phyloP scores from a whole-genome alignment of 1,140 invertebrate species.

The Lineus longissimus region DNA sequence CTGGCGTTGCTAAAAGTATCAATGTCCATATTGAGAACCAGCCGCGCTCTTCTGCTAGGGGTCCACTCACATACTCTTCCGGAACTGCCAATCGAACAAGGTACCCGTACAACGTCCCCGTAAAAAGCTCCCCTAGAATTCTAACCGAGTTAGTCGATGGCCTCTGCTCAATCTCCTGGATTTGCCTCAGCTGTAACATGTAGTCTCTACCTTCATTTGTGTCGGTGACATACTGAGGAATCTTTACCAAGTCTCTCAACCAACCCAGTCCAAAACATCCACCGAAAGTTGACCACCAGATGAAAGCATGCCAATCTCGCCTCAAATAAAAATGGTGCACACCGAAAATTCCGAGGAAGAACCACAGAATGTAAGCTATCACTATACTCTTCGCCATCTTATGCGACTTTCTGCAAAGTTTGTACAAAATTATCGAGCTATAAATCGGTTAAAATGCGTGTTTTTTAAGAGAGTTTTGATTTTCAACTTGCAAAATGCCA shows the following conservation, averaged over 20 bases:
- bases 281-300: conserved; percentile 81
- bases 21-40: conserved; percentile 7
- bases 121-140: conserved; percentile 71
- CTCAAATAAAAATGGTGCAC: conserved; percentile 87
- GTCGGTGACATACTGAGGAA: conserved; percentile 82
- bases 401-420: no score
- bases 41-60: conserved; percentile 16
- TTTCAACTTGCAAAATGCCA: no score
- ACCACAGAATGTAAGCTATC: conserved; percentile 76
- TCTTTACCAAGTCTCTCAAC: conserved; percentile 77
- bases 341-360: conserved; percentile 80
- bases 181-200: conserved; percentile 63
- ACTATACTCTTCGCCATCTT: conserved; percentile 62
- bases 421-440: no score
- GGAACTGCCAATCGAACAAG: conserved; percentile 74
- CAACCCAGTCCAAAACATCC: conserved; percentile 83
- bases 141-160: conserved; percentile 74
- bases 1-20: conserved; percentile 63
- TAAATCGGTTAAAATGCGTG: no score
- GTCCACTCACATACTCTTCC: conserved; percentile 45
- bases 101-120: conserved; percentile 77
- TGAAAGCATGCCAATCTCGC: conserved; percentile 83
- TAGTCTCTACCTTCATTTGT: conserved; percentile 75
- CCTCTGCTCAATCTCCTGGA: conserved; percentile 66
- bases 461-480: no score